Evolutionary conservation across 2,113 vertebrate genomes (phyloP).

Genomic region (Leiothrix lutea): DNA sequence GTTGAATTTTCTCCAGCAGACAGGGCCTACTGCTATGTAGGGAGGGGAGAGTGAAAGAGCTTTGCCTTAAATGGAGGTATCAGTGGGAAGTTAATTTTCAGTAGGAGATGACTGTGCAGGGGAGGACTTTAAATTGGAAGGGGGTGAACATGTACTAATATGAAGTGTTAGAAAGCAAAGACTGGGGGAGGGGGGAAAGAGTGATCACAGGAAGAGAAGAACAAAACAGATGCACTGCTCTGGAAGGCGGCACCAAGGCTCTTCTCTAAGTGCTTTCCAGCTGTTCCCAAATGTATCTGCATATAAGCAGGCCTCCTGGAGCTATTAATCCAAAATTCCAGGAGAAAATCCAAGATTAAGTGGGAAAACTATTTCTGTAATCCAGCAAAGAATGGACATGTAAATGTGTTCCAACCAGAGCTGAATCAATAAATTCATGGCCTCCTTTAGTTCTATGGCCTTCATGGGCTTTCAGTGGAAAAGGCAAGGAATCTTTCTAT

Average conservation of each 20-base stretch:
- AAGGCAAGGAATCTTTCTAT: background rate
- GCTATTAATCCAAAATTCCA: slow-evolving; percentile 25
- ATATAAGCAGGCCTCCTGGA: background rate
- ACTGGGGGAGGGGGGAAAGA: background rate
- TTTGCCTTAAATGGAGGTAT: background rate
- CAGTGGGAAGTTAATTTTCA: slow-evolving; percentile 12
- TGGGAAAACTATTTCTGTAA: slow-evolving; percentile 26
- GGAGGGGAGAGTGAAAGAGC: background rate
- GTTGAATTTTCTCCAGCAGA: background rate
- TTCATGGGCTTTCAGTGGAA: background rate
- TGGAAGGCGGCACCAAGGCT: background rate
- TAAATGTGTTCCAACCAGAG: background rate
- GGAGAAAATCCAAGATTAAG: slow-evolving; percentile 40
- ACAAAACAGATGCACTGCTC: background rate
- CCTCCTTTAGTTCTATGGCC: background rate
- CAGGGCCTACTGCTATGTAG: background rate
- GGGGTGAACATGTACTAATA: background rate
- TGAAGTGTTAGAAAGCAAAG: background rate
- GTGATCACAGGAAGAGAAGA: background rate
- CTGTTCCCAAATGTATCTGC: slow-evolving; percentile 32
- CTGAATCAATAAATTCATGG: background rate
- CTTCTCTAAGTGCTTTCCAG: background rate
- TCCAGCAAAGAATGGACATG: background rate
- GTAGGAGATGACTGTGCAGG: background rate
- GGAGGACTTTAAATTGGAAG: background rate